Conservation (phyloP, 1,140 invertebrate species). For the Sitodiplosis mosellana region DNA sequence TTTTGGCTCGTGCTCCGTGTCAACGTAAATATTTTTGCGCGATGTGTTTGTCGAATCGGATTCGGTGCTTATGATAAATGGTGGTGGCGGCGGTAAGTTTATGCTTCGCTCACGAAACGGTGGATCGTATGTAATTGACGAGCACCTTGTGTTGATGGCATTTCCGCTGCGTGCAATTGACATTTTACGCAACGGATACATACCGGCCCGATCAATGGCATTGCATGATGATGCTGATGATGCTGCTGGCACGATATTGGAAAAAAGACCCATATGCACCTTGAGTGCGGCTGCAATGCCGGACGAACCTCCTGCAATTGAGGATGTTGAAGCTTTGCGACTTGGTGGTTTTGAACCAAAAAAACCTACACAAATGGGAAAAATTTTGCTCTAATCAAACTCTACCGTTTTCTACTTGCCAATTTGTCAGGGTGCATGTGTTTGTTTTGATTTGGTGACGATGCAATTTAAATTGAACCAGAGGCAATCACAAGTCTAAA, state of each 20-base stretch:
- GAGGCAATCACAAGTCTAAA: too few species aligned
- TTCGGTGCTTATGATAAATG: constrained; percentile 1
- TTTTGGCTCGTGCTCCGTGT: constrained; percentile 32
- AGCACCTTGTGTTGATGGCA: constrained; percentile 5
- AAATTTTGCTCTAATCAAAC: too few species aligned
- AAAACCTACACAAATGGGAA: constrained; percentile 27
- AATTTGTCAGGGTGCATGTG: too few species aligned
- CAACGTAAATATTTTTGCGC: not conserved
- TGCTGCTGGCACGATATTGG: constrained; percentile 42
- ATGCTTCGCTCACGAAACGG: not conserved
- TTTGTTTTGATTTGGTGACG: too few species aligned
- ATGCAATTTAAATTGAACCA: too few species aligned
- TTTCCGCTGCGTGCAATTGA: constrained; percentile 33
- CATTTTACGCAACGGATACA: constrained; percentile 27
- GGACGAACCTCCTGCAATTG: constrained; percentile 34
- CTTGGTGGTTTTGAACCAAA: constrained; percentile 37
- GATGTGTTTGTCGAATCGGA: not conserved
- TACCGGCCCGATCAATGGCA: constrained; percentile 29
- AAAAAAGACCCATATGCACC: constrained; percentile 50
- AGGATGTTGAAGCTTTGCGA: constrained; percentile 42
- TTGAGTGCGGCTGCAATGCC: constrained; percentile 47
- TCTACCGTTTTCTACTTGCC: too few species aligned
- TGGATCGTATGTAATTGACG: not conserved
- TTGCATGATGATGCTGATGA: constrained; percentile 37
- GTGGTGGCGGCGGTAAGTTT: not conserved